These are phyloP conservation scores for Tenualosa ilisha DNA, from an alignment of 2,797 vertebrate species.

Conservation along the genomic window DNA sequence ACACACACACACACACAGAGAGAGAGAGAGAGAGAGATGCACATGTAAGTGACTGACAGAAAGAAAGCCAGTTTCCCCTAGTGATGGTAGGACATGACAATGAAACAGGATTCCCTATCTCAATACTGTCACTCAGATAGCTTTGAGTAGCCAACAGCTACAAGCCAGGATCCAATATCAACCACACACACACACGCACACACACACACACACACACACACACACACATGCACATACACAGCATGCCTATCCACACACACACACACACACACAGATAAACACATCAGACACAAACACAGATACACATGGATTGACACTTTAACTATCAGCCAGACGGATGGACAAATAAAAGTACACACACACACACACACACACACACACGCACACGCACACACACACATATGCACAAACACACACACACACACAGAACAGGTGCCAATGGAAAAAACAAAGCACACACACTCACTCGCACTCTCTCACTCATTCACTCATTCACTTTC, in stretches of 20 bases:
- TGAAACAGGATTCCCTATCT: neutral
- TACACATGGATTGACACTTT: neutral
- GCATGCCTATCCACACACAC: neutral
- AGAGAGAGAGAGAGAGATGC: no score
- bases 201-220: slow-evolving; percentile 4
- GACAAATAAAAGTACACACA: neutral
- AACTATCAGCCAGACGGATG: neutral
- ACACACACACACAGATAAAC: neutral
- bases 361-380: slow-evolving; percentile 9
- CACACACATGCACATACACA: neutral
- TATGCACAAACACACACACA: neutral
- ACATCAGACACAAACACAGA: neutral
- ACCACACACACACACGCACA: slow-evolving; percentile 1
- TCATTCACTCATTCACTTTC: neutral
- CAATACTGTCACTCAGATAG: neutral
- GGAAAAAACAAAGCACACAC: neutral
- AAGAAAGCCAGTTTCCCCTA: neutral
- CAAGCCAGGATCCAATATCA: neutral
- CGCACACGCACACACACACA: neutral
- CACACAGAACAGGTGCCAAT: neutral
- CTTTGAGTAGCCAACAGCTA: neutral
- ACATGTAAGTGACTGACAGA: no score
- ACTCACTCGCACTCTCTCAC: neutral
- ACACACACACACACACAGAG: neutral
- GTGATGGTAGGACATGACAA: no score